Evolutionary conservation across 2,888 invertebrate species (phyloP).

Genomic region (Ashinkailepas kermadecensis): DNA sequence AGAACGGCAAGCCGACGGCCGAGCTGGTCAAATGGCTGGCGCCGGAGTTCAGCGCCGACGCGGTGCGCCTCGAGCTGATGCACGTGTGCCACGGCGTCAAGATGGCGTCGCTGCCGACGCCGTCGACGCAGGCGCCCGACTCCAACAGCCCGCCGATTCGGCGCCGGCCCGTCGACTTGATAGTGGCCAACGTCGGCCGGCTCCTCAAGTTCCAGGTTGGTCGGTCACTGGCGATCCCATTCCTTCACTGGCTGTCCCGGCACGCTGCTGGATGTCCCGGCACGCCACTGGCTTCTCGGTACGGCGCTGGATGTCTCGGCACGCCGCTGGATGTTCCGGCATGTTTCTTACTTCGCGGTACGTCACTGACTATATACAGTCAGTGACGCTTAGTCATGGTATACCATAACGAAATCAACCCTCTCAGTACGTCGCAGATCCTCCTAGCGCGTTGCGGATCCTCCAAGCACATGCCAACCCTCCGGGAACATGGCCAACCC

Average conservation of each 20-base stretch:
- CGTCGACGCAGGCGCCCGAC: constrained; percentile 38
- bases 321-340: no score
- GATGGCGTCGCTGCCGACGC: background rate
- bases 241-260: no score
- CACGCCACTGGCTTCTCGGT: background rate
- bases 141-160: constrained; percentile 67
- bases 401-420: no score
- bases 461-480: no score
- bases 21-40: constrained; percentile 54
- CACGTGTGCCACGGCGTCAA: constrained; percentile 57
- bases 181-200: constrained; percentile 73
- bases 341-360: background rate
- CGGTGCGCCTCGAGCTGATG: constrained; percentile 57
- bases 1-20: constrained; percentile 53
- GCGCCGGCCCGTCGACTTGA: constrained; percentile 73
- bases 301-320: no score
- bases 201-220: constrained; percentile 73
- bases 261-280: no score
- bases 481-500: no score
- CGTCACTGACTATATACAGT: no score
- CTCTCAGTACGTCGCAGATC: no score
- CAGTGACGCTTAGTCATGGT: no score
- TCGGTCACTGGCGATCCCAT: constrained; percentile 43
- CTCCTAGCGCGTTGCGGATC: no score
- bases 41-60: constrained; percentile 58